phyloP scores from a whole-genome alignment of 2,888 invertebrate species.

The Idaea aversata region DNA sequence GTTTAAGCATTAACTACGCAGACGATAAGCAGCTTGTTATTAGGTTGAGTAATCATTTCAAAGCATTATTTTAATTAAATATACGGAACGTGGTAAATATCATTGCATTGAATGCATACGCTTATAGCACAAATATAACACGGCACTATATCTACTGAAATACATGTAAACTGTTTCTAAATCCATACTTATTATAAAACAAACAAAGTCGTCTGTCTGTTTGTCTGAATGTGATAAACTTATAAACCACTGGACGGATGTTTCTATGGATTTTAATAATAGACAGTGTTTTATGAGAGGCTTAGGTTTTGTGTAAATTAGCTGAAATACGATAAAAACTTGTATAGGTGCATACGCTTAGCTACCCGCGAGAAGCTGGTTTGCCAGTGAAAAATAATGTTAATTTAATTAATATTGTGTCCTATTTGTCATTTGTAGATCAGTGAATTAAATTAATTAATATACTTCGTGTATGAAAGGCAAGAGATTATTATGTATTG shows the following conservation, averaged over 20 bases:
- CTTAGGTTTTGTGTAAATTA: too few species aligned
- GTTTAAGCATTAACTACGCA: constrained; percentile 39
- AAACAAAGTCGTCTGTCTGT: too few species aligned
- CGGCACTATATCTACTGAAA: neutral
- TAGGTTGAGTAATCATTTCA: constrained; percentile 41
- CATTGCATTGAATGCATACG: constrained; percentile 30
- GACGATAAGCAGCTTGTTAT: constrained; percentile 43
- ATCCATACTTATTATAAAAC: neutral
- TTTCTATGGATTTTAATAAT: too few species aligned
- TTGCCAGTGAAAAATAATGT: too few species aligned
- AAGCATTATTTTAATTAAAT: constrained; percentile 39
- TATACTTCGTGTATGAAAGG: constrained; percentile 43
- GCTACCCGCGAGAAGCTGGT: too few species aligned
- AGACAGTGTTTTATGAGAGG: too few species aligned
- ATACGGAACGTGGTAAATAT: constrained; percentile 34
- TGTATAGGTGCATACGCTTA: too few species aligned
- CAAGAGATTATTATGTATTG: constrained; percentile 48
- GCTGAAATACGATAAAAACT: too few species aligned
- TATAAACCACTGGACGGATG: too few species aligned
- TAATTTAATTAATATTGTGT: constrained; percentile 8
- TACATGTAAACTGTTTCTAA: constrained; percentile 28
- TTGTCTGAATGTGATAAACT: too few species aligned
- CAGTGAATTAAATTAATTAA: constrained; percentile 60
- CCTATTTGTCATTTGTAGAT: constrained; percentile 28
- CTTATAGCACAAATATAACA: constrained; percentile 16